Percentiles rank a stretch among this genome's conserved stretches.
These are phyloP conservation scores for Anarhynchus alexandrinus DNA, from an alignment of 2,113 vertebrate species.

Conservation along the genomic window DNA sequence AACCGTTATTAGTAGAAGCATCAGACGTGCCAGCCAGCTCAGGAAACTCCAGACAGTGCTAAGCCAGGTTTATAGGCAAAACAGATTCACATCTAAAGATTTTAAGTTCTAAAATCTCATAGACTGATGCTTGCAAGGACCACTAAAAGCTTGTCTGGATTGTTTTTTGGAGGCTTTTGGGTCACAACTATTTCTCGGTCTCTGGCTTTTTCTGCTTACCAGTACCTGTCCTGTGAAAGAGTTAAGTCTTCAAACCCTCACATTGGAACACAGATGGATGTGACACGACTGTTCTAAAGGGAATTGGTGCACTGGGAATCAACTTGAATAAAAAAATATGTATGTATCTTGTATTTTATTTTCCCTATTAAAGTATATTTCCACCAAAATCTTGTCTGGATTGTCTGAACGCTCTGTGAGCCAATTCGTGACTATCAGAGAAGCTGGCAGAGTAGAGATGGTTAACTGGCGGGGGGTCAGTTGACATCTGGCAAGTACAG, in stretches of 20 bases:
- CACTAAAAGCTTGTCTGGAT: background rate
- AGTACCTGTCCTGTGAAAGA: background rate
- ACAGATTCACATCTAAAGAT: background rate
- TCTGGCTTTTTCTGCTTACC: background rate
- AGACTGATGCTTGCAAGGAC: background rate
- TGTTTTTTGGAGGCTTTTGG: background rate
- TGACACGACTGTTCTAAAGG: background rate
- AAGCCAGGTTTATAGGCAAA: background rate
- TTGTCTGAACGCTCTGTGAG: background rate
- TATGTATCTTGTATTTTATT: background rate
- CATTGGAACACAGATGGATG: background rate
- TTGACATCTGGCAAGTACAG: background rate
- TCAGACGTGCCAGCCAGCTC: background rate
- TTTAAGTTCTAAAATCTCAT: background rate
- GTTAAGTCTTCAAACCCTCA: background rate
- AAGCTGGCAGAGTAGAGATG: background rate
- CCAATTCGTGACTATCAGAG: background rate
- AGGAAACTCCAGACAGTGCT: background rate
- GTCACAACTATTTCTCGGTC: background rate
- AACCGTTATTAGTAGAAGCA: background rate
- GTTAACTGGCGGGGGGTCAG: background rate
- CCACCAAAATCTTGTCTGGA: background rate
- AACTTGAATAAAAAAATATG: accelerated
- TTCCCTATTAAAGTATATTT: background rate
- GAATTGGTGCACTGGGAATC: background rate